Evolutionary conservation across 1,140 invertebrate genomes (phyloP).

Genomic region (Laupala kohalensis): DNA sequence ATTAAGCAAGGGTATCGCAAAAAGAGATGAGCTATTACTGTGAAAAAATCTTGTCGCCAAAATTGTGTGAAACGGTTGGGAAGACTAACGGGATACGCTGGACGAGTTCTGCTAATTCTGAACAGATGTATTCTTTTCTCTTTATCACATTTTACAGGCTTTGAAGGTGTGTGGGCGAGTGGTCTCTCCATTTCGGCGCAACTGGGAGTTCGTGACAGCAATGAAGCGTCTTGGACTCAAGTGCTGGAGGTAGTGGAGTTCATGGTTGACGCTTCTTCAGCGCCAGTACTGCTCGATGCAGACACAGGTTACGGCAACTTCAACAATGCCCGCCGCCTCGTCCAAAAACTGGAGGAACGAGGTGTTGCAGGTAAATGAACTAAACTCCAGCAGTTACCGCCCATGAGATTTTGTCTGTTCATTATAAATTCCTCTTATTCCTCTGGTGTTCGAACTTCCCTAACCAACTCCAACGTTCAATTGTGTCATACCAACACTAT

Average conservation of each 20-base stretch:
- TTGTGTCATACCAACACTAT: too few species aligned
- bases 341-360: constrained; percentile 31
- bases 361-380: constrained; percentile 28
- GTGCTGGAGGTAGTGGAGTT: constrained; percentile 33
- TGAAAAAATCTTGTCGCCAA: too few species aligned
- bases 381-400: background rate
- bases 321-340: constrained; percentile 33
- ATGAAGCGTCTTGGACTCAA: constrained; percentile 37
- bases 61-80: too few species aligned
- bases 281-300: constrained; percentile 35
- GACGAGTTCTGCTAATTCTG: too few species aligned
- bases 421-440: background rate
- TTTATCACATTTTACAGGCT: too few species aligned
- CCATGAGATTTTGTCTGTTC: background rate
- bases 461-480: too few species aligned
- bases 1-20: too few species aligned
- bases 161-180: constrained; percentile 35
- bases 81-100: too few species aligned
- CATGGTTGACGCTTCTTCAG: constrained; percentile 32
- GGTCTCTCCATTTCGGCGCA: constrained; percentile 33
- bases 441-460: too few species aligned
- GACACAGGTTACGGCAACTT: constrained; percentile 38
- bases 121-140: too few species aligned
- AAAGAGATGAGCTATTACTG: too few species aligned
- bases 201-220: constrained; percentile 32